A percentile compares a stretch with the other conserved stretches of the same genome.
phyloP scores from a whole-genome alignment of 2,888 invertebrate genomes.

The Eilema depressum region DNA sequence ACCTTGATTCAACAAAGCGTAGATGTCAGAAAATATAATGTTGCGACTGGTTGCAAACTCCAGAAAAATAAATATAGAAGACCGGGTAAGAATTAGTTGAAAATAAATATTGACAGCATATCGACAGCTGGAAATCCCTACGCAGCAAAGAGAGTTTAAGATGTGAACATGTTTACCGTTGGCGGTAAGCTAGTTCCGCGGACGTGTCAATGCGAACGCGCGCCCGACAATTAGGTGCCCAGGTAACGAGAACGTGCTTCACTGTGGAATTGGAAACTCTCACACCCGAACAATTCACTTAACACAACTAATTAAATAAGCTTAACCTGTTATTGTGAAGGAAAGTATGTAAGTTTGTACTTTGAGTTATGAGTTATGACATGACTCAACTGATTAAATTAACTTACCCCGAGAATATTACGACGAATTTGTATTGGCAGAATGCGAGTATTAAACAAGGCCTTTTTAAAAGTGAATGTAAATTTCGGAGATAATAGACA shows the following conservation, averaged over 20 bases:
- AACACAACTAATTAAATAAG: slow-evolving; percentile 8
- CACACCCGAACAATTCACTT: slow-evolving; percentile 26
- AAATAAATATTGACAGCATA: slow-evolving; percentile 23
- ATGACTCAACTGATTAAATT: background rate
- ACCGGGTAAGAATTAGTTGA: background rate
- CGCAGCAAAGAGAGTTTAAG: slow-evolving; percentile 23
- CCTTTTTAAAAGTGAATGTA: too few relatives aligned
- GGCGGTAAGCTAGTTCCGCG: slow-evolving; percentile 39
- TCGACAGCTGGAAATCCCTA: slow-evolving; percentile 18
- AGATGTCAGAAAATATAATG: background rate
- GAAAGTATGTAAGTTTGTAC: background rate
- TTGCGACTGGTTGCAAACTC: background rate
- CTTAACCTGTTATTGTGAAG: background rate
- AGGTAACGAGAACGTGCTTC: slow-evolving; percentile 35
- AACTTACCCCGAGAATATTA: background rate
- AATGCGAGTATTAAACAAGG: too few relatives aligned
- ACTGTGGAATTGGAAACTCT: slow-evolving; percentile 18
- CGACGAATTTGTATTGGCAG: background rate
- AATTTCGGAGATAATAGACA: too few relatives aligned
- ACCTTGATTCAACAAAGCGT: background rate
- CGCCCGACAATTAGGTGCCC: slow-evolving; percentile 47
- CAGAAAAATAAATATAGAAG: background rate
- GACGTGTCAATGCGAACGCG: slow-evolving; percentile 54
- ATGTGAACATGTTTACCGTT: slow-evolving; percentile 30
- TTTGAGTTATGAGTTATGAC: background rate